phyloP scores from a whole-genome alignment of 2,797 vertebrate species.

The Danio albolineatus region DNA sequence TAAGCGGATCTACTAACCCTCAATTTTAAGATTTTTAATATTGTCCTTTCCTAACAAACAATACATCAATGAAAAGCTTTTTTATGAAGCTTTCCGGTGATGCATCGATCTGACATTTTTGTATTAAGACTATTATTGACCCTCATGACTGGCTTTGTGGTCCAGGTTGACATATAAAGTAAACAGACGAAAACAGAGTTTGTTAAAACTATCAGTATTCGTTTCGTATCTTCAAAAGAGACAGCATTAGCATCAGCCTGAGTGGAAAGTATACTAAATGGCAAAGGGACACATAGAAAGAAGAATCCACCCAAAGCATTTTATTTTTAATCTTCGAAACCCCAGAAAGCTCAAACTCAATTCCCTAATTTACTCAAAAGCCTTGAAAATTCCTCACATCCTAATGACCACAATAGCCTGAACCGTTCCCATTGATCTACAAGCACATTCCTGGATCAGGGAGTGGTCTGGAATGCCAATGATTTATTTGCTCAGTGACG shows the following conservation, averaged over 20 bases:
- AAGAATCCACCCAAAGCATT: background rate
- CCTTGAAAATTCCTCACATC: background rate
- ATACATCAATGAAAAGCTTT: too few relatives aligned
- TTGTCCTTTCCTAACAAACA: too few relatives aligned
- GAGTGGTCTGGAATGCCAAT: slow-evolving; percentile 59
- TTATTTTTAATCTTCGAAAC: background rate
- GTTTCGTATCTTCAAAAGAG: background rate
- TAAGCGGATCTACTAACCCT: too few relatives aligned
- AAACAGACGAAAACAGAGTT: too few relatives aligned
- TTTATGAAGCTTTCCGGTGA: too few relatives aligned
- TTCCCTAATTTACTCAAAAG: background rate
- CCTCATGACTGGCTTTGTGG: too few relatives aligned
- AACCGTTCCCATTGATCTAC: background rate
- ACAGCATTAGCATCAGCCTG: background rate
- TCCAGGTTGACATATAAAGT: background rate
- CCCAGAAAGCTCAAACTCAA: background rate
- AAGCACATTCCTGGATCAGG: slow-evolving; percentile 37
- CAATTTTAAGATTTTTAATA: too few relatives aligned
- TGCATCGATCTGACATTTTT: too few relatives aligned
- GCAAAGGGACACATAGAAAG: background rate
- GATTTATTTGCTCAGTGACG: slow-evolving; percentile 42
- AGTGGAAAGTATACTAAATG: background rate
- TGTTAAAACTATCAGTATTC: background rate
- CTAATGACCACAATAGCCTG: background rate
- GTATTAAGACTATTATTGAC: too few relatives aligned